Evolutionary conservation across 2,113 vertebrate species (phyloP).

Genomic region (Sciurus niger): DNA sequence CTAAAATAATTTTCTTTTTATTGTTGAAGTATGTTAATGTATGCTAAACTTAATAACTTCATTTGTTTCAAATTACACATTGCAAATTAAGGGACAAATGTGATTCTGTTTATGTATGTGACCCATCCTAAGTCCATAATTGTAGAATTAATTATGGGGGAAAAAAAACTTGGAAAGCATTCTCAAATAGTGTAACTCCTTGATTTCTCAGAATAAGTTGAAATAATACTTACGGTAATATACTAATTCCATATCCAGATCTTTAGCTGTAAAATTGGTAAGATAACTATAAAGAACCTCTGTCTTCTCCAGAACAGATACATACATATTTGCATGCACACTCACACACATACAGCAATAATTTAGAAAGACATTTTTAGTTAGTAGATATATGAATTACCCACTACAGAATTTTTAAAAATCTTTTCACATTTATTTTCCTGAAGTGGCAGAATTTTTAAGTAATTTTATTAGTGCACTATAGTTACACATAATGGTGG

Average conservation of each 20-base stretch:
- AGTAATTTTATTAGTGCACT: not conserved
- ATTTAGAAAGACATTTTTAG: not conserved
- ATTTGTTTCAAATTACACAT: not conserved
- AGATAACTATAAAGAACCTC: not conserved
- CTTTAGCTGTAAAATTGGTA: not conserved
- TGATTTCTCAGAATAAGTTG: not conserved
- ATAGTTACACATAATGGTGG: too few species aligned
- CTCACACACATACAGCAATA: rapidly evolving
- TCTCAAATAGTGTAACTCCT: not conserved
- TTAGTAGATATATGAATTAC: not conserved
- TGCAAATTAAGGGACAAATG: not conserved
- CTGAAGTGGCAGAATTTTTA: not conserved
- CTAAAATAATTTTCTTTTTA: not conserved
- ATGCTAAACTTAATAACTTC: not conserved
- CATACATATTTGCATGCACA: rapidly evolving
- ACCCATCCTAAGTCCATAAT: not conserved
- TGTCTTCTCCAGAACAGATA: not conserved
- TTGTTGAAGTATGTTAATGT: not conserved
- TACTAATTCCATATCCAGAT: not conserved
- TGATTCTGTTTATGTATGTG: not conserved
- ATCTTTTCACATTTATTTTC: not conserved
- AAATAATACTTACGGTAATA: not conserved
- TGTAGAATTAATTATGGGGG: not conserved
- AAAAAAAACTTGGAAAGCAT: not conserved
- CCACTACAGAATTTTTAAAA: not conserved